Conservation (phyloP, 2,113 vertebrate species). For the Hemicordylus capensis region DNA sequence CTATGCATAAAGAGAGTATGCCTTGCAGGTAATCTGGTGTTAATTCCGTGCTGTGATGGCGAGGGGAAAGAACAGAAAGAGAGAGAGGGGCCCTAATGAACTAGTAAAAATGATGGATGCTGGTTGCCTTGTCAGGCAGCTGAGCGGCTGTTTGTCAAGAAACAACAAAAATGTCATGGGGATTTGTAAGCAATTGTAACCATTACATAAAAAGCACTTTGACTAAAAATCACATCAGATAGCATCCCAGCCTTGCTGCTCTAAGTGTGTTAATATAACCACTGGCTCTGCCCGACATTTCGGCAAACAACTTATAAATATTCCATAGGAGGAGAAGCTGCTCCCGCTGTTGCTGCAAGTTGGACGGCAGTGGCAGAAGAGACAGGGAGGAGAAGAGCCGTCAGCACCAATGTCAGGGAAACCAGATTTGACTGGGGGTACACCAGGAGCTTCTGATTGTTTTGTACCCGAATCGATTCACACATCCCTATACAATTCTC, state of each 20-base stretch:
- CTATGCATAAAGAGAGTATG: conserved; percentile 15
- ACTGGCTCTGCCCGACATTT: conserved; percentile 59
- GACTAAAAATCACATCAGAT: conserved; percentile 4
- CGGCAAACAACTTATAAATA: conserved; percentile 66
- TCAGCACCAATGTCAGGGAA: not conserved
- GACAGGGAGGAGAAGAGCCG: conserved; percentile 1
- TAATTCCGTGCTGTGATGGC: not conserved
- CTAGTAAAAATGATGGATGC: conserved; percentile 7
- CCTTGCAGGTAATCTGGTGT: not conserved
- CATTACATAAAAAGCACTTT: conserved; percentile 30
- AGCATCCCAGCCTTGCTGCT: conserved; percentile 18
- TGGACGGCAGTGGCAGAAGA: not conserved
- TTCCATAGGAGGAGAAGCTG: conserved; percentile 40
- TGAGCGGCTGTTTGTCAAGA: conserved; percentile 13
- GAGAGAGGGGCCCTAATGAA: conserved; percentile 10
- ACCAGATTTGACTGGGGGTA: not conserved
- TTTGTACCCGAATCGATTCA: too few species aligned
- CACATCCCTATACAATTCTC: too few species aligned
- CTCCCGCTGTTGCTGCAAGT: not conserved
- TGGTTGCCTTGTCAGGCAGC: conserved; percentile 3
- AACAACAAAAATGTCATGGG: conserved; percentile 31
- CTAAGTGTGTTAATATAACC: conserved; percentile 30
- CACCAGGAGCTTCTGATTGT: too few species aligned
- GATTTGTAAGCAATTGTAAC: conserved; percentile 23
- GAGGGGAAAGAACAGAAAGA: not conserved